These are phyloP conservation scores for Formica aserva DNA, from an alignment of 2,888 invertebrate species.

Conservation along the genomic window DNA sequence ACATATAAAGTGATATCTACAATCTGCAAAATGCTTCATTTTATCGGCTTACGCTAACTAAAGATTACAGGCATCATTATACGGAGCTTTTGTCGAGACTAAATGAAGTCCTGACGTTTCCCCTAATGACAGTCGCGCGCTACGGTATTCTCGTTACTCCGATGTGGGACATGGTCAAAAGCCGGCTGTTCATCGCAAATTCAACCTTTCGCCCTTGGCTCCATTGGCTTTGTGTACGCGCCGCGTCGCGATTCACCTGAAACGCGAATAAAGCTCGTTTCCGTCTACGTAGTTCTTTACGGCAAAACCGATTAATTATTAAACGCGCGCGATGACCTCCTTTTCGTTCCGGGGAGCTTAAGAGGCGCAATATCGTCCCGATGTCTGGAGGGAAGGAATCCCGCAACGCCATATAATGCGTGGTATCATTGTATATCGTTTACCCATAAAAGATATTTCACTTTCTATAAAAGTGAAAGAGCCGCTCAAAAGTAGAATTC, in stretches of 20 bases:
- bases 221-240: slow-evolving; percentile 43
- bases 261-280: slow-evolving; percentile 48
- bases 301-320: slow-evolving; percentile 48
- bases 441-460: not conserved
- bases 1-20: not conserved
- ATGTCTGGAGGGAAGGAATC: not conserved
- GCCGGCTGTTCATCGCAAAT: slow-evolving; percentile 56
- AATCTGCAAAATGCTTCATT: not conserved
- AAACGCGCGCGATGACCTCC: slow-evolving; percentile 33
- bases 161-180: slow-evolving; percentile 57
- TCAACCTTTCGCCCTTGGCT: slow-evolving; percentile 39
- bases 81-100: slow-evolving; percentile 54
- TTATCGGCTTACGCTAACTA: not conserved
- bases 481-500: not conserved
- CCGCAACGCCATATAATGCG: not conserved
- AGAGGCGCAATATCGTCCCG: not conserved
- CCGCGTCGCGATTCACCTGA: slow-evolving; percentile 53
- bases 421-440: not conserved
- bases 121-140: slow-evolving; percentile 58
- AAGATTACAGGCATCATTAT: slow-evolving; percentile 32
- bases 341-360: slow-evolving; percentile 23
- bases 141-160: slow-evolving; percentile 37
- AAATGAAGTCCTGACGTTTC: slow-evolving; percentile 63
- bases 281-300: slow-evolving; percentile 27
- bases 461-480: not conserved